Conservation (phyloP, 1,140 invertebrate species). For the Phthorimaea operculella region DNA sequence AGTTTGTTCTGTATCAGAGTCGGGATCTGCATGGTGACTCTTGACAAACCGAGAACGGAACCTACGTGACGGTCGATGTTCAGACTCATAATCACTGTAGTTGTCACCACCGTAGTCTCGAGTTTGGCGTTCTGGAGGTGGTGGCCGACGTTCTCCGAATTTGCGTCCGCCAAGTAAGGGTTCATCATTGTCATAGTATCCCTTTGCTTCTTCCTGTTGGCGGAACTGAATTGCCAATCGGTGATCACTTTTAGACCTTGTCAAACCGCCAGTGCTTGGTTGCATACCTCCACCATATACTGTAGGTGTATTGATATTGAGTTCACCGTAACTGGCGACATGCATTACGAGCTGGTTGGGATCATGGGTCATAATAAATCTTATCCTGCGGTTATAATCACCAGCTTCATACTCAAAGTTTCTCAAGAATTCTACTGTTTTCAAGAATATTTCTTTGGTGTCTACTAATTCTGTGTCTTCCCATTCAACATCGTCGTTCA, state of each 20-base stretch:
- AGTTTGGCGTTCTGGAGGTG: constrained; percentile 63
- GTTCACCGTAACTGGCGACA: constrained; percentile 86
- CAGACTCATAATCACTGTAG: constrained; percentile 73
- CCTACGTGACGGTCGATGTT: constrained; percentile 71
- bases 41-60: constrained; percentile 79
- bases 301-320: constrained; percentile 78
- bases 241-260: constrained; percentile 94
- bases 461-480: constrained; percentile 91
- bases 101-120: constrained; percentile 69
- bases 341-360: constrained; percentile 89
- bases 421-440: constrained; percentile 92
- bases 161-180: constrained; percentile 76
- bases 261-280: constrained; percentile 76
- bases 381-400: constrained; percentile 86
- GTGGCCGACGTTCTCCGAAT: constrained; percentile 74
- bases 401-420: constrained; percentile 93
- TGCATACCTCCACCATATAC: constrained; percentile 70
- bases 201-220: constrained; percentile 80
- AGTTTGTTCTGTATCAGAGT: constrained; percentile 75
- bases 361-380: constrained; percentile 88
- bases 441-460: constrained; percentile 93
- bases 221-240: constrained; percentile 89
- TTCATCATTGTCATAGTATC: constrained; percentile 69
- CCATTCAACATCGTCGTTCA: constrained; percentile 88
- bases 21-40: constrained; percentile 74